A percentile compares a stretch with the other conserved stretches of the same genome.
Conservation (phyloP, 2,888 invertebrate genomes). For the Lasioglossum pauxillum region DNA sequence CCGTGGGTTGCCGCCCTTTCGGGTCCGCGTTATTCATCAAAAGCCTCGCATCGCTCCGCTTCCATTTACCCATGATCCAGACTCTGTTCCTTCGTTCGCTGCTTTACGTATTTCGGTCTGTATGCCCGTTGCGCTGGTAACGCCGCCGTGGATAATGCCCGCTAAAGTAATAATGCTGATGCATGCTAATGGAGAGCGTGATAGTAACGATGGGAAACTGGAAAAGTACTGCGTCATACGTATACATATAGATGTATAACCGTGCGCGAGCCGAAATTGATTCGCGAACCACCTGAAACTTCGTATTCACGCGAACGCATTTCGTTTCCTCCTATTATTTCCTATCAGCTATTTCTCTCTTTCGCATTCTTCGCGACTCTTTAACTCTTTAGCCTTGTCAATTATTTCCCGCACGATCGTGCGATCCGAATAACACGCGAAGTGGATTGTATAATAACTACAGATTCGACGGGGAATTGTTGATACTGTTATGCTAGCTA, state of each 20-base stretch:
- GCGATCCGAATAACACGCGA: neutral
- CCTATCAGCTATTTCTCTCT: neutral
- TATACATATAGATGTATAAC: neutral
- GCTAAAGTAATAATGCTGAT: slow-evolving; percentile 56
- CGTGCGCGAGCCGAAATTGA: slow-evolving; percentile 35
- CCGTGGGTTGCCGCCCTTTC: neutral
- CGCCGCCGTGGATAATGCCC: slow-evolving; percentile 40
- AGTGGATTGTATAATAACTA: neutral
- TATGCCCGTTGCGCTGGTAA: slow-evolving; percentile 27
- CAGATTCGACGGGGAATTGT: neutral
- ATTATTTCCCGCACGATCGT: neutral
- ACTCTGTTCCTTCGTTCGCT: slow-evolving; percentile 44
- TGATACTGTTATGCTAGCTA: neutral
- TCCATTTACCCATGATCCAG: slow-evolving; percentile 27
- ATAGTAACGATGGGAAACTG: slow-evolving; percentile 49
- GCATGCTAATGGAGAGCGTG: slow-evolving; percentile 56
- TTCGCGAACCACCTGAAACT: slow-evolving; percentile 20
- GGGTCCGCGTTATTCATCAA: slow-evolving; percentile 54
- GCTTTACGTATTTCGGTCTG: slow-evolving; percentile 37
- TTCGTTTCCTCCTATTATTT: neutral
- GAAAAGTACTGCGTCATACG: slow-evolving; percentile 47
- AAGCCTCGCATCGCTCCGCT: slow-evolving; percentile 34
- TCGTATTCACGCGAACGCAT: neutral
- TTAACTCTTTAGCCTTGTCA: neutral
- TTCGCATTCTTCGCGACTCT: neutral